These are phyloP conservation scores for Camponotus vicinus DNA, from an alignment of 1,140 invertebrate species.

Conservation along the genomic window DNA sequence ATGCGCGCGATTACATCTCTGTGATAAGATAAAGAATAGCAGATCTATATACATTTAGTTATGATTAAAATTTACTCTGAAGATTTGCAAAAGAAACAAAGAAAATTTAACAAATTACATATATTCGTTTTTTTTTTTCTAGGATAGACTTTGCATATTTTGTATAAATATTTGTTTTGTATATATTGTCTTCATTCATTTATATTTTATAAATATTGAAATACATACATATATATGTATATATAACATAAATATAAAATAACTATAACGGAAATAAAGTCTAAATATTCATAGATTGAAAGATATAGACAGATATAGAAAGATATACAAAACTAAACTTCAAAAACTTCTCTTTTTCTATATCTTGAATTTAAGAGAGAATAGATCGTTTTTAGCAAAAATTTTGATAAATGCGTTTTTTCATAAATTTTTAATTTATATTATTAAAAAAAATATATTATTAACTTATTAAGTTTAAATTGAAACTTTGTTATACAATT, in stretches of 20 bases:
- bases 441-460: neutral
- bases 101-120: slow-evolving; percentile 16
- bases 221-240: neutral
- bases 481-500: neutral
- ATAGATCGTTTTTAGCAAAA: neutral
- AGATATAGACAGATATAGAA: neutral
- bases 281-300: slow-evolving; percentile 1
- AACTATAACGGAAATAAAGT: neutral
- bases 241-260: neutral
- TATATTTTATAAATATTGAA: neutral
- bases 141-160: neutral
- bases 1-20: slow-evolving; percentile 56
- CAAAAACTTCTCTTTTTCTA: neutral
- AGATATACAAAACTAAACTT: neutral
- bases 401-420: neutral
- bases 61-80: slow-evolving; percentile 17
- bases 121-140: neutral
- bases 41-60: slow-evolving; percentile 12
- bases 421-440: neutral
- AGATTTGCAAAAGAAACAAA: neutral
- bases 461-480: neutral
- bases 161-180: too few relatives aligned
- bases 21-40: slow-evolving; percentile 75
- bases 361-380: neutral
- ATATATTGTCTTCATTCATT: too few relatives aligned